phyloP scores from a whole-genome alignment of 2,113 vertebrate genomes.

The Neomonachus schauinslandi region DNA sequence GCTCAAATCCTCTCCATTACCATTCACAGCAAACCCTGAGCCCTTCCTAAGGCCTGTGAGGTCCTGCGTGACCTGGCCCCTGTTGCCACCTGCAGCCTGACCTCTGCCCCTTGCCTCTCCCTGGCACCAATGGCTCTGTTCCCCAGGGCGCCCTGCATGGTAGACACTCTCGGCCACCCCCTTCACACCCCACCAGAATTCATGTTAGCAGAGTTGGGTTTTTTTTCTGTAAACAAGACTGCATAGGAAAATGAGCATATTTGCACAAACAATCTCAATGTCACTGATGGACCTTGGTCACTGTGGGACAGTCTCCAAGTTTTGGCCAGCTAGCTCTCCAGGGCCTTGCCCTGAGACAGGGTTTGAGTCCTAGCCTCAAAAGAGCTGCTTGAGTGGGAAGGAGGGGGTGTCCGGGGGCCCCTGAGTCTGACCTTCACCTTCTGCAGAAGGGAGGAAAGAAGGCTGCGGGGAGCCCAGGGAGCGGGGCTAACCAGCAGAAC shows the following conservation, averaged over 20 bases:
- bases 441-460: background rate
- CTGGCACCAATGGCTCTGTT: rapidly evolving
- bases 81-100: background rate
- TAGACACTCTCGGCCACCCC: background rate
- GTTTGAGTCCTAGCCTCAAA: background rate
- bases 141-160: background rate
- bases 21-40: background rate
- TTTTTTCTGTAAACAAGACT: background rate
- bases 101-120: background rate
- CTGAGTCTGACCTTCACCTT: background rate
- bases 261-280: constrained; percentile 72
- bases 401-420: background rate
- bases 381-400: background rate
- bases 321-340: background rate
- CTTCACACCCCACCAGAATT: background rate
- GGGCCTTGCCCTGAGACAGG: constrained; percentile 19
- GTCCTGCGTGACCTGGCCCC: rapidly evolving
- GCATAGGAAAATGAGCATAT: background rate
- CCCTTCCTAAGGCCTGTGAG: background rate
- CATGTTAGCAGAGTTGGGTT: background rate
- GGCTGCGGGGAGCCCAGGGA: rapidly evolving
- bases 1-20: background rate
- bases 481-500: no score
- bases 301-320: constrained; percentile 52
- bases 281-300: constrained; percentile 65